Evolutionary conservation across 2,888 invertebrate species (phyloP).

Genomic region (Ecdyonurus torrentis): DNA sequence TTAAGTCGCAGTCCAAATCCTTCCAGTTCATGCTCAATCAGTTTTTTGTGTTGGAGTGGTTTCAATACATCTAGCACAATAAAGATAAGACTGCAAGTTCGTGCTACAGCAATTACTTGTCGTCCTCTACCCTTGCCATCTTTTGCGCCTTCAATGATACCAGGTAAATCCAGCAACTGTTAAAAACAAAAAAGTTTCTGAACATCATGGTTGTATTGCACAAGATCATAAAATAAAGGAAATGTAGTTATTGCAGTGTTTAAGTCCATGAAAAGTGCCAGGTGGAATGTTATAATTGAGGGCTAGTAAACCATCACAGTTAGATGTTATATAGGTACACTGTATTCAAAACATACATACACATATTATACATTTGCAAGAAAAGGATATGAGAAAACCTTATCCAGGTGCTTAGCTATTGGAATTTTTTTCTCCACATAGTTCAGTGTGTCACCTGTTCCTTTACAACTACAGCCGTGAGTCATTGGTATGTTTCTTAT

Average conservation of each 20-base stretch:
- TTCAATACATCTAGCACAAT: slow-evolving; percentile 96
- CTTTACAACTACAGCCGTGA: too few relatives aligned
- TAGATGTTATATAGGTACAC: too few relatives aligned
- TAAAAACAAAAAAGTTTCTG: slow-evolving; percentile 11
- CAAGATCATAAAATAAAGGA: not conserved
- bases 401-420: too few relatives aligned
- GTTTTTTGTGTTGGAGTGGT: slow-evolving; percentile 87
- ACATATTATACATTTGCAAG: too few relatives aligned
- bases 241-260: too few relatives aligned
- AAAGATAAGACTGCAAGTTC: slow-evolving; percentile 95
- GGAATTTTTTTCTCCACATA: too few relatives aligned
- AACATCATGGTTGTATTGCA: slow-evolving; percentile 8
- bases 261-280: not conserved
- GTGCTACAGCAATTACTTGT: slow-evolving; percentile 96
- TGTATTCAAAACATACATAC: too few relatives aligned
- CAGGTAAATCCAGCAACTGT: slow-evolving; percentile 92
- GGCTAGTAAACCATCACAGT: too few relatives aligned
- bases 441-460: too few relatives aligned
- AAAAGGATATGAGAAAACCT: too few relatives aligned
- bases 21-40: slow-evolving; percentile 96
- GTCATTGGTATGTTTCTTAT: too few relatives aligned
- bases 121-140: slow-evolving; percentile 98
- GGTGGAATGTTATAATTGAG: too few relatives aligned
- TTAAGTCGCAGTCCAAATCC: slow-evolving; percentile 94
- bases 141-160: slow-evolving; percentile 99